These are phyloP conservation scores for Patagioenas fasciata DNA, from an alignment of 2,113 vertebrate genomes.

Conservation along the genomic window DNA sequence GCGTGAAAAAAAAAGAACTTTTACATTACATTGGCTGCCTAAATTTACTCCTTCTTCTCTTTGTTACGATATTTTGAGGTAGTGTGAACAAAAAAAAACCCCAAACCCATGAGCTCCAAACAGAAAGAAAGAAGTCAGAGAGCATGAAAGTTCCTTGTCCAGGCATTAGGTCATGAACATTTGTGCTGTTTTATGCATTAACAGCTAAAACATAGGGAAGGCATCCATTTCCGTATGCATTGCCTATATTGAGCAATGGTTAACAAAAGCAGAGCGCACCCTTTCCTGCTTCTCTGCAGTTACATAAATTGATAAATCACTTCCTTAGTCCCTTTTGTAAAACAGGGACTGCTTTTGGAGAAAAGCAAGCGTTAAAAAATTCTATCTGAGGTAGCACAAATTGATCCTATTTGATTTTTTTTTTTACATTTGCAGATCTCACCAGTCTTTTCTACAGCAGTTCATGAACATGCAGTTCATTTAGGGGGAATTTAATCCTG, in stretches of 20 bases:
- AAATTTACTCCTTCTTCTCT: neutral
- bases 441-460: neutral
- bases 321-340: neutral
- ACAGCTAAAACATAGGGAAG: neutral
- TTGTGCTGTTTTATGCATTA: constrained; percentile 31
- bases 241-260: neutral
- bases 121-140: constrained; percentile 13
- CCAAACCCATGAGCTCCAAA: neutral
- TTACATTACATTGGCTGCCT: neutral
- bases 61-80: neutral
- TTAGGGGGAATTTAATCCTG: neutral
- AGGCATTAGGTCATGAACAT: neutral
- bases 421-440: neutral
- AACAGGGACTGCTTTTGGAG: neutral
- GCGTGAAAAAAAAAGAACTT: neutral
- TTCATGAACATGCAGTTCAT: neutral
- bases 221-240: neutral
- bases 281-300: neutral
- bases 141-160: neutral
- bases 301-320: neutral
- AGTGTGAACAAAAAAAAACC: neutral
- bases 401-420: neutral
- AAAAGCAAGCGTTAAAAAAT: neutral
- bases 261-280: neutral
- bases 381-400: neutral